Conservation (phyloP, 1,140 invertebrate species). For the Drosophila pruinosa region DNA sequence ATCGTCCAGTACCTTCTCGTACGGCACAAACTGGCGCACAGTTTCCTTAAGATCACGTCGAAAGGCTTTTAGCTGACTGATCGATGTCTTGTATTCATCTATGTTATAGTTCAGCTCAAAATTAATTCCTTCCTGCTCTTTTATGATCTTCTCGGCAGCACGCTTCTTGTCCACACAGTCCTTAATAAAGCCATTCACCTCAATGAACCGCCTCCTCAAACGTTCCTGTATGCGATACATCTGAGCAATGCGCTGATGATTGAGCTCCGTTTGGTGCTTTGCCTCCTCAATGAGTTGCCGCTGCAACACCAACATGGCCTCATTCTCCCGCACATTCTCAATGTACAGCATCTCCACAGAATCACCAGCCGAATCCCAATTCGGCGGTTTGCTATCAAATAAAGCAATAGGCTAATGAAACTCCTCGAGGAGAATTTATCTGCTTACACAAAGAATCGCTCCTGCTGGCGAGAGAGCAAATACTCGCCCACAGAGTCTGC, state of each 20-base stretch:
- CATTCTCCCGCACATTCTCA: slow-evolving; percentile 59
- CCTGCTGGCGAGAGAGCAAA: slow-evolving; percentile 59
- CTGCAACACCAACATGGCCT: slow-evolving; percentile 65
- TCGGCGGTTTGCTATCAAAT: slow-evolving; percentile 57
- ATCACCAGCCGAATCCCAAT: slow-evolving; percentile 69
- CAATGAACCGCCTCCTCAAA: slow-evolving; percentile 64
- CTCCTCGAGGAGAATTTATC: too few species aligned
- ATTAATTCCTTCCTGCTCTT: slow-evolving; percentile 37
- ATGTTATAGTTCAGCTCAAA: slow-evolving; percentile 44
- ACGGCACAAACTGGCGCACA: slow-evolving; percentile 63
- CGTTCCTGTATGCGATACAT: slow-evolving; percentile 67
- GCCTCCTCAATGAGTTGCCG: slow-evolving; percentile 50
- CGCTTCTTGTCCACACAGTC: slow-evolving; percentile 70
- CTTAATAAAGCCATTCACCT: slow-evolving; percentile 69
- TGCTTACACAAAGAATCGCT: slow-evolving; percentile 63
- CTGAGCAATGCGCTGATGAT: slow-evolving; percentile 58
- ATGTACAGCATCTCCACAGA: slow-evolving; percentile 69
- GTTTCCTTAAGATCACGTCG: slow-evolving; percentile 48
- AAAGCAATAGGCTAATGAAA: fast-evolving
- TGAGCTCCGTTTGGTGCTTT: slow-evolving; percentile 42
- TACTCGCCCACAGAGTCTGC: slow-evolving; percentile 60
- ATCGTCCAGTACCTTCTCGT: slow-evolving; percentile 66
- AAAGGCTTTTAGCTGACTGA: slow-evolving; percentile 33
- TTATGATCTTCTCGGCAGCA: slow-evolving; percentile 53
- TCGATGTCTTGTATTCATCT: slow-evolving; percentile 35